Conservation (phyloP, 2,113 vertebrate genomes). For the Arenaria interpres region DNA sequence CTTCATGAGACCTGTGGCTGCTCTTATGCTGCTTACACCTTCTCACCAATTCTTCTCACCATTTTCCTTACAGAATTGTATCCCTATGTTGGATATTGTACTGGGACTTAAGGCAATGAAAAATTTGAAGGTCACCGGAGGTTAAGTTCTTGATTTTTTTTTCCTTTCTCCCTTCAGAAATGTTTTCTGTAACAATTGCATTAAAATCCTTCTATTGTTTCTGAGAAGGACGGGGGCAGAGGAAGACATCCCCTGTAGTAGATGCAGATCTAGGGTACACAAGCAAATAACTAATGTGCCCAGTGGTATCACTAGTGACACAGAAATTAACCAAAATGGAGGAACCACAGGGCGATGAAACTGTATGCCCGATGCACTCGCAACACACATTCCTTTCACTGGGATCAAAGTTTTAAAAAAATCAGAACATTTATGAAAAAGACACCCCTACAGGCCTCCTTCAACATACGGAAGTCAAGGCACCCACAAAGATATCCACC, state of each 20-base stretch:
- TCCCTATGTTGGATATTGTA: neutral
- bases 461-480: slow-evolving; percentile 33
- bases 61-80: neutral
- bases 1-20: neutral
- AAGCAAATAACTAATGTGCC: neutral
- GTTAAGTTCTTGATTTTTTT: neutral
- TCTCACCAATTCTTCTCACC: rapidly evolving
- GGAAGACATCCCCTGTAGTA: neutral
- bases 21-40: neutral
- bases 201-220: neutral
- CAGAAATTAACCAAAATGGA: neutral
- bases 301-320: neutral
- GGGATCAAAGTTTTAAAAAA: slow-evolving; percentile 3
- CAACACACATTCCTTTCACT: neutral
- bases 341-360: neutral
- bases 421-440: slow-evolving; percentile 4
- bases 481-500: neutral
- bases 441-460: neutral
- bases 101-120: neutral
- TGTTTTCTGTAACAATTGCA: neutral
- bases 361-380: neutral
- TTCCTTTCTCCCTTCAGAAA: neutral
- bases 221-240: neutral
- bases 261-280: neutral
- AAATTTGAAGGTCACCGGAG: neutral